phyloP scores from a whole-genome alignment of 2,113 vertebrate genomes.

The Salvator merianae region DNA sequence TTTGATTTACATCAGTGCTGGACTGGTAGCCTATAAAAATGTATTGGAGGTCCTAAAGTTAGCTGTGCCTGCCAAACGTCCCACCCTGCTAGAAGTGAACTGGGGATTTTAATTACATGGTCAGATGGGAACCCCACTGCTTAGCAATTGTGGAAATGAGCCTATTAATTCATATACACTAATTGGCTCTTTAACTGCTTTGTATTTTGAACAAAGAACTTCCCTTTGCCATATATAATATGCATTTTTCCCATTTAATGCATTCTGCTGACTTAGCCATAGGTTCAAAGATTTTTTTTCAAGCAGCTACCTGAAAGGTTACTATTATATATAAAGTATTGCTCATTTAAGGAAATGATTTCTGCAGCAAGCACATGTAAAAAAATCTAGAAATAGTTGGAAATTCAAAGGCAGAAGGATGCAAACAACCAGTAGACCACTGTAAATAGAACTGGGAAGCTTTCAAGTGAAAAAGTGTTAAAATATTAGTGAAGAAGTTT shows the following conservation, averaged over 20 bases:
- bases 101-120: background rate
- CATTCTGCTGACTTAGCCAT: background rate
- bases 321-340: background rate
- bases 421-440: background rate
- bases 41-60: background rate
- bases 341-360: background rate
- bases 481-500: background rate
- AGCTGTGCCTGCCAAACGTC: background rate
- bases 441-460: background rate
- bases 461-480: background rate
- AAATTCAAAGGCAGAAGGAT: background rate
- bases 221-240: background rate
- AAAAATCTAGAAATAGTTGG: background rate
- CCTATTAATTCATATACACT: slow-evolving; percentile 11
- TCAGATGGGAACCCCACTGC: background rate
- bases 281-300: background rate
- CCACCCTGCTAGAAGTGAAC: background rate
- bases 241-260: background rate
- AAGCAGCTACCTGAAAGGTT: background rate
- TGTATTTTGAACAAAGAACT: background rate
- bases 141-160: slow-evolving; percentile 7
- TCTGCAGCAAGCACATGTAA: background rate
- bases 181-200: slow-evolving; percentile 9
- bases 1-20: background rate
- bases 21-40: slow-evolving; percentile 10